Base-by-base conservation (phyloP, 2,888 invertebrate species). In the Chrysolina oricalcia region DNA sequence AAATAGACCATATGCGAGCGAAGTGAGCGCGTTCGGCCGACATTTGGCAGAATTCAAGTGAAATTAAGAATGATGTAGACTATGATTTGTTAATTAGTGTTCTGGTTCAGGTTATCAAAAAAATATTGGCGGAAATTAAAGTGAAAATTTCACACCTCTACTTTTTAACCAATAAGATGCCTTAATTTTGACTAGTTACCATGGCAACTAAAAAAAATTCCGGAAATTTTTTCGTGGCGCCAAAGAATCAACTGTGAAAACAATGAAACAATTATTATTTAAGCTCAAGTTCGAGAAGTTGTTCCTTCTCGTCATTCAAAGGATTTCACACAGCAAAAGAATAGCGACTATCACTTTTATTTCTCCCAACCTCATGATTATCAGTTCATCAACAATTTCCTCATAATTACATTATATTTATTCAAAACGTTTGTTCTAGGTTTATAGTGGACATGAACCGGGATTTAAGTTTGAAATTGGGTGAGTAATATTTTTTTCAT, bases 401-500 rank as follows among this genome's bases (percentile, higher is more conserved):
- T 53, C 13, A 53, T 19, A 53, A 13, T 53, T 13, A 21, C 53
- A 23, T 53, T 53, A 53, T 53, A 13, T 53, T 53, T 11, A 53
- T 53, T 53, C 21, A 53, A 1, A 48, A 21, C 21, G 17, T 62
- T 70, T 70, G 70, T 70, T 70, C 43, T 46, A 46, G 23, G 62
- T 21, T 62, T 21, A 70, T 62, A 63, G 70, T 62, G 70, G 27
- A 70, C 59, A 70, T 63, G 63, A 23, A 23, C 46, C 23, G 17
- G 46, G 9, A 46, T 19, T 35, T 63, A 11, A 62, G 48, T 21
- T 35, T 27, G n/a, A 46, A 70, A 46, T 17, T 53, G 53, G 53
- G 53, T 53, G 19, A 53, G 53, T 53, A 53, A 2, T 15, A 43
- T 43, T 43, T 43, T 15, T 40, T 40, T 40, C 40, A 40, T 40